Conservation (phyloP, 1,140 invertebrate genomes). For the Cherax quadricarinatus region DNA sequence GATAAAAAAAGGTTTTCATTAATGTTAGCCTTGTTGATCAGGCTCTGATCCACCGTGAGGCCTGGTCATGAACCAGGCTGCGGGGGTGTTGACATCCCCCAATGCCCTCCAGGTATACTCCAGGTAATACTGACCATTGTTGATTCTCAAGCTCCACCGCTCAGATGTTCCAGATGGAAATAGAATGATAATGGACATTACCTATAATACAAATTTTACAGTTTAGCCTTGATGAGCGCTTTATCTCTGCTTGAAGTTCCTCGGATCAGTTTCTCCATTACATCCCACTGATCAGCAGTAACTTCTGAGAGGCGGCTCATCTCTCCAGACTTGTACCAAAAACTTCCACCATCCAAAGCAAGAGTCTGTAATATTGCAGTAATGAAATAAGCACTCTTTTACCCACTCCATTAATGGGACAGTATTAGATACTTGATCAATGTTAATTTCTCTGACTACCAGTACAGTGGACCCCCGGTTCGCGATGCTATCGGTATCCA, state of each 20-base stretch:
- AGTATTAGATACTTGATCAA: too few species aligned
- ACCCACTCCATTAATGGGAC: too few species aligned
- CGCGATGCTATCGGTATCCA: too few species aligned
- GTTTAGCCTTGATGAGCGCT: constrained; percentile 37
- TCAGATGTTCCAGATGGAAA: background rate
- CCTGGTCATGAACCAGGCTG: too few species aligned
- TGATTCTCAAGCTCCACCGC: background rate
- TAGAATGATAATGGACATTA: background rate
- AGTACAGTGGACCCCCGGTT: too few species aligned
- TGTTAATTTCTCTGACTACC: background rate
- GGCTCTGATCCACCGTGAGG: too few species aligned
- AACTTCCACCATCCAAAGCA: constrained; percentile 78
- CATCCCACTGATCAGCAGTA: constrained; percentile 78
- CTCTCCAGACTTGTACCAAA: constrained; percentile 76
- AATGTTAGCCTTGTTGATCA: too few species aligned
- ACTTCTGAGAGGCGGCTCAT: constrained; percentile 77
- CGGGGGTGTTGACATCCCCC: background rate
- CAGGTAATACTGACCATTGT: background rate
- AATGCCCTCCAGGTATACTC: background rate
- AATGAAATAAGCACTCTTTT: too few species aligned
- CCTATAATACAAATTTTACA: background rate
- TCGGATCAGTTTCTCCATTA: constrained; percentile 77
- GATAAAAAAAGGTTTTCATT: too few species aligned
- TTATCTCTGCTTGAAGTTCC: constrained; percentile 70
- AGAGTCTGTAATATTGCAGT: constrained; percentile 76